Percentiles rank a stretch among this genome's conserved stretches.
These are phyloP conservation scores for Momotus momota DNA, from an alignment of 2,797 vertebrate genomes.

Conservation along the genomic window DNA sequence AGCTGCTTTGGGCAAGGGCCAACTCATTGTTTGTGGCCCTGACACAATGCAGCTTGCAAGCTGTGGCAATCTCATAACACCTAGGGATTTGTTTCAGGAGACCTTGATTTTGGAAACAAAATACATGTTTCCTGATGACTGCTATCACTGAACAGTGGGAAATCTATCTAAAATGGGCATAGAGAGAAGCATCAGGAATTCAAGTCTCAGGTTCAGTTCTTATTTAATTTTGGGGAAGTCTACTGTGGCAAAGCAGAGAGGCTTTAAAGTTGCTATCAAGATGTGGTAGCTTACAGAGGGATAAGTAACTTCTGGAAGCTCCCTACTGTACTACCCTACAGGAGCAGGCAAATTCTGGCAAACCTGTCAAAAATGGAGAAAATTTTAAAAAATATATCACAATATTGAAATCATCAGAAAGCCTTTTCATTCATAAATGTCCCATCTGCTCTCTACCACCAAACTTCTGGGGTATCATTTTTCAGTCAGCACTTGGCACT, in stretches of 20 bases:
- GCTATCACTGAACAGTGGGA: not conserved
- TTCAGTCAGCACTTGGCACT: constrained; percentile 57
- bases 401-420: constrained; percentile 40
- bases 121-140: not conserved
- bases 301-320: not conserved
- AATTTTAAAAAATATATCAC: not conserved
- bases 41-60: not conserved
- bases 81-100: constrained; percentile 12
- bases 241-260: not conserved
- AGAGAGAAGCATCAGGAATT: not conserved
- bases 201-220: not conserved
- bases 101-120: constrained; percentile 27
- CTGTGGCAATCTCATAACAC: not conserved
- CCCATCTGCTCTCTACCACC: constrained; percentile 24
- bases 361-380: not conserved
- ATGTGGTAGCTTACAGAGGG: not conserved
- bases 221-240: not conserved
- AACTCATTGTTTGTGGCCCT: not conserved
- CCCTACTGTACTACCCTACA: not conserved
- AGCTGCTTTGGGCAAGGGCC: constrained; percentile 9
- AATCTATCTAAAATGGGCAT: not conserved
- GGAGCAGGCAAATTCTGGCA: not conserved
- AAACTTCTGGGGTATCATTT: constrained; percentile 55
- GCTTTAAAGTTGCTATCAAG: not conserved
- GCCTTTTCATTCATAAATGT: constrained; percentile 43